Base-by-base conservation (phyloP, 2,888 invertebrate species). In the Cerceris rybyensis region DNA sequence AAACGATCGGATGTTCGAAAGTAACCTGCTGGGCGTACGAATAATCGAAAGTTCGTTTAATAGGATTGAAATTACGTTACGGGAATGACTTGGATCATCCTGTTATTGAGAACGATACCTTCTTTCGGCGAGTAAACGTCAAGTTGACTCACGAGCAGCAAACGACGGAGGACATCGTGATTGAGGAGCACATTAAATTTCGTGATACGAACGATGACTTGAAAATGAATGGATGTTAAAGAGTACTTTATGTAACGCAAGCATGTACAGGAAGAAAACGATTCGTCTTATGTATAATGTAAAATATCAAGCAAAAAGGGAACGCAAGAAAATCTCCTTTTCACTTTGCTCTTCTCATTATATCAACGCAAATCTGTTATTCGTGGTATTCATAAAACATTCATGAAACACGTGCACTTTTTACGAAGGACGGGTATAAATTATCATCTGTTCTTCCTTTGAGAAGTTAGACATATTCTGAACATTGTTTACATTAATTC, bases 11-110 rank as follows among this genome's bases (percentile, higher is more conserved):
- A n/a, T 28, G 17, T 55, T 55, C 28, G 9, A 17, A 28, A 55
- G 17, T 16, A 17, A 7, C 13, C 8, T 7, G 55, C 16, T 17
- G 9, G 8, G 16, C 55, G 55, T 16, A 17, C 17, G 17, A 7
- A 7, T 55, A 17, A 55, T 9, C 55, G 55, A 55, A 14, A 46
- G 49, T 66, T 60, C 71, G 68, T 66, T 72, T 78, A 68, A 78
- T 78, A 55, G 64, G 9, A 39, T 64, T 72, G 78, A 78, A 78
- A 78, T 78, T 66, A 61, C 59, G 14, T 70, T 70, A 7, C 8
- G 9, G 5, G 13, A 46, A 5, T 52, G n/a, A n/a, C 14, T 55
- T 7, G 55, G 17, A 28, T 17, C 7, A 67, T 72, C 78, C 78
- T 69, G 78, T 78, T 71, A 78, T 72, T 65, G 64, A 7, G 8